phyloP scores from a whole-genome alignment of 1,140 invertebrate genomes.

The Zaprionus africanus region DNA sequence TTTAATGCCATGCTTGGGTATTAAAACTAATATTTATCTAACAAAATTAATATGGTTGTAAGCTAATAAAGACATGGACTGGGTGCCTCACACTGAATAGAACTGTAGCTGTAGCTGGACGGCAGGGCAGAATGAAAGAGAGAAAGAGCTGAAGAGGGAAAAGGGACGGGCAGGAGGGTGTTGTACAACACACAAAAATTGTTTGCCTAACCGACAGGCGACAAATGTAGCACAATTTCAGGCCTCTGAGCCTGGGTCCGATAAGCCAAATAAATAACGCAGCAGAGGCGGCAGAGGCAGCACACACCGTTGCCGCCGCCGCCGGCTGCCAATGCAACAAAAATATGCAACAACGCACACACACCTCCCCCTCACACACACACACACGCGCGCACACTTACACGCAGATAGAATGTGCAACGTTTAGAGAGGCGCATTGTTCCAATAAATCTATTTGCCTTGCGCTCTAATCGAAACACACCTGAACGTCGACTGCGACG shows the following conservation, averaged over 20 bases:
- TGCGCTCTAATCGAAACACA: conserved; percentile 54
- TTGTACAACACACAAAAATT: conserved; percentile 47
- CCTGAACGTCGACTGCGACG: conserved; percentile 19
- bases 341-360: conserved; percentile 5
- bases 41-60: conserved; percentile 82
- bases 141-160: background rate
- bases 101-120: background rate
- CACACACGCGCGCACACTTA: background rate
- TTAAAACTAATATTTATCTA: conserved; percentile 84
- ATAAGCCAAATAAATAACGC: conserved; percentile 82
- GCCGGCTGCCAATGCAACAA: conserved; percentile 36
- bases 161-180: background rate
- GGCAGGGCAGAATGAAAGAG: too few relatives aligned
- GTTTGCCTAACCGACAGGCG: conserved; percentile 74
- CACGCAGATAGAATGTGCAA: conserved; percentile 12
- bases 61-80: conserved; percentile 64
- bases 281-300: conserved; percentile 29
- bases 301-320: conserved; percentile 23
- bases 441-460: conserved; percentile 59
- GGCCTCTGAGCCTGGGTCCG: conserved; percentile 51
- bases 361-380: background rate
- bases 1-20: conserved; percentile 19
- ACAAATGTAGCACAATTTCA: conserved; percentile 77
- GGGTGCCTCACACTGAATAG: background rate
- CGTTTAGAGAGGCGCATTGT: conserved; percentile 47